phyloP scores from a whole-genome alignment of 2,797 vertebrate species.

The Ataeniobius toweri region DNA sequence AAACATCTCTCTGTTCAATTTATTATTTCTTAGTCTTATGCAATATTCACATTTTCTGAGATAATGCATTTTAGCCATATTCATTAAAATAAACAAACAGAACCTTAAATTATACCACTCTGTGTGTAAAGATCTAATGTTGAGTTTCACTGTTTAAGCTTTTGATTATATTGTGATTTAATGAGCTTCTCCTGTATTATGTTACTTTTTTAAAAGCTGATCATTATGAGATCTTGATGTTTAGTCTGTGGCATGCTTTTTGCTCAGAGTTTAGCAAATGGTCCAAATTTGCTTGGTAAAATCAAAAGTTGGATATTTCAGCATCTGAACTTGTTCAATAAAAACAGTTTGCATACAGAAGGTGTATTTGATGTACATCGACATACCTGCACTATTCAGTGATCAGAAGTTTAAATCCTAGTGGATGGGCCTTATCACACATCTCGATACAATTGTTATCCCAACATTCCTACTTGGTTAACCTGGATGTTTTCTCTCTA shows the following conservation, averaged over 20 bases:
- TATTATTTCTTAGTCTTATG: not conserved
- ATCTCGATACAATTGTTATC: not conserved
- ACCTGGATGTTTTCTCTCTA: not conserved
- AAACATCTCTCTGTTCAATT: not conserved
- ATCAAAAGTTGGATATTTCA: not conserved
- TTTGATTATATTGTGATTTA: not conserved
- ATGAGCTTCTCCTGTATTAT: not conserved
- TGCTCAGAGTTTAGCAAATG: not conserved
- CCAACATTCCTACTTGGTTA: too few relatives aligned
- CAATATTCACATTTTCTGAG: not conserved
- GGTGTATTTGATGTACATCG: not conserved
- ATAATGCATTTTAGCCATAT: too few relatives aligned
- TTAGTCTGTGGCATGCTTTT: not conserved
- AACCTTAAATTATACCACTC: not conserved
- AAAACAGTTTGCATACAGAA: not conserved
- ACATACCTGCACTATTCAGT: not conserved
- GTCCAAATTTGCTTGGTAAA: not conserved
- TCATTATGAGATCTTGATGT: not conserved
- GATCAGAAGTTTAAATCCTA: not conserved
- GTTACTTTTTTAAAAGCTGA: not conserved
- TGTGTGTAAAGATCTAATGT: not conserved
- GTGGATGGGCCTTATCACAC: not conserved
- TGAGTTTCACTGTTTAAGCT: not conserved
- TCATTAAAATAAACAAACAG: not conserved
- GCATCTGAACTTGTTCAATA: not conserved